Evolutionary conservation across 2,113 vertebrate genomes (phyloP), one percentile per base, ranked within the genome.

Genomic region (Neolamprologus toae): DNA sequence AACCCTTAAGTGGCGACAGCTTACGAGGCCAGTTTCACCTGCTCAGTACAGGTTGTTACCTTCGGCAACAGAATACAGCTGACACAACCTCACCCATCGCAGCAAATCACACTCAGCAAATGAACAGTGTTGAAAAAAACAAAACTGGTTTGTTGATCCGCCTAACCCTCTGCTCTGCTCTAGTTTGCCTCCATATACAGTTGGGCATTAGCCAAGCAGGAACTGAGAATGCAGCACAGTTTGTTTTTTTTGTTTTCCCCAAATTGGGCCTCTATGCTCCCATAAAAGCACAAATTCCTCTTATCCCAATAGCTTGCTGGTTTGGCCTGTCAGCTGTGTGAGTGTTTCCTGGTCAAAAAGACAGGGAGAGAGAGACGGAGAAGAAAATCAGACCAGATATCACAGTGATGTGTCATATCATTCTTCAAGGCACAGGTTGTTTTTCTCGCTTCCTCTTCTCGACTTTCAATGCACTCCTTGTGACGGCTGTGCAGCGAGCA

Each of bases 261-360:
- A 76, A 84, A 84, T 13, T 16, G 90, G 88, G 90, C 92, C 92
- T 88, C 86, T 9, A 80, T 57, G 81, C 45, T 82, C 78, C 57
- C 61, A 83, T 89, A 89, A 90, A 93, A 95, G 82, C 51, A 63
- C 82, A 90, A 85, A 89, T 89, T 89, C 92, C 84, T 86, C 19
- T 83, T 55, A 82, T 85, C 89, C 63, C 80, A 81, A 21, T 42
- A 61, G 88, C 16, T 14, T 42, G 26, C 4, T 51, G 73, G 81
- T 91, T 83, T 76, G 73, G 33, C 78, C 35, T 35, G n/a, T 90
- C 83, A 85, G 63, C 80, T 40, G 59, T 33, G 57, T 66, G 82
- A n/a, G 86, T 11, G 85, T 80, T 86, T 49, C 8, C 28, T 40
- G 51, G 12, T 35, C 3, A 7, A 35, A 19, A n/a, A 84, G 21